phyloP scores from a whole-genome alignment of 2,888 invertebrate species.

The Caenorhabditis sp. region DNA sequence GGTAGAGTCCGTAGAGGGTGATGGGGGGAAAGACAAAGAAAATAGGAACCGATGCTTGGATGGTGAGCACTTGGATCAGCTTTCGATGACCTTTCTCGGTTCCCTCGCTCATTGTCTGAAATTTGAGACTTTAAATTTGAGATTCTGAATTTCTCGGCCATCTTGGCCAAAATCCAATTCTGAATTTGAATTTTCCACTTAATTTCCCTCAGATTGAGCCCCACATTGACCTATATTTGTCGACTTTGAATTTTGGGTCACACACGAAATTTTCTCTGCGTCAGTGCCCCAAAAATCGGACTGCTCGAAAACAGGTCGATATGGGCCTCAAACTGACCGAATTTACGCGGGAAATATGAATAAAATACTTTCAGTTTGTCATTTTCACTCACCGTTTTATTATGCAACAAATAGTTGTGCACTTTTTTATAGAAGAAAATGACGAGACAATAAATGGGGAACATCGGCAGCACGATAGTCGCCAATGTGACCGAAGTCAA shows the following conservation, averaged over 20 bases:
- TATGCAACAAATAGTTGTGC: slow-evolving; percentile 54
- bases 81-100: slow-evolving; percentile 62
- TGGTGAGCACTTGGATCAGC: slow-evolving; percentile 71
- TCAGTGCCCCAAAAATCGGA: not conserved
- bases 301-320: slow-evolving; percentile 7
- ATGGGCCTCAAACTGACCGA: not conserved
- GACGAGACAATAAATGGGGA: slow-evolving; percentile 74
- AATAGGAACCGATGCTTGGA: slow-evolving; percentile 75
- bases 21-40: slow-evolving; percentile 77
- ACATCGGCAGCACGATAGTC: slow-evolving; percentile 76
- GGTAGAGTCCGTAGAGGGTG: slow-evolving; percentile 73
- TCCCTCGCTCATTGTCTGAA: slow-evolving; percentile 66
- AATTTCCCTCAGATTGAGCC: too few species aligned
- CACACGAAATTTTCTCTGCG: too few species aligned
- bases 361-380: not conserved
- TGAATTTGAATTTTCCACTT: too few species aligned
- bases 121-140: too few species aligned
- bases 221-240: too few species aligned
- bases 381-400: slow-evolving; percentile 45
- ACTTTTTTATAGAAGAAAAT: slow-evolving; percentile 73
- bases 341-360: slow-evolving; percentile 1
- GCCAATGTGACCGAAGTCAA: slow-evolving; percentile 72
- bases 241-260: too few species aligned
- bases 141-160: too few species aligned
- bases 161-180: too few species aligned